These are phyloP conservation scores for Labroides dimidiatus DNA, from an alignment of 2,797 vertebrate species.

Conservation along the genomic window DNA sequence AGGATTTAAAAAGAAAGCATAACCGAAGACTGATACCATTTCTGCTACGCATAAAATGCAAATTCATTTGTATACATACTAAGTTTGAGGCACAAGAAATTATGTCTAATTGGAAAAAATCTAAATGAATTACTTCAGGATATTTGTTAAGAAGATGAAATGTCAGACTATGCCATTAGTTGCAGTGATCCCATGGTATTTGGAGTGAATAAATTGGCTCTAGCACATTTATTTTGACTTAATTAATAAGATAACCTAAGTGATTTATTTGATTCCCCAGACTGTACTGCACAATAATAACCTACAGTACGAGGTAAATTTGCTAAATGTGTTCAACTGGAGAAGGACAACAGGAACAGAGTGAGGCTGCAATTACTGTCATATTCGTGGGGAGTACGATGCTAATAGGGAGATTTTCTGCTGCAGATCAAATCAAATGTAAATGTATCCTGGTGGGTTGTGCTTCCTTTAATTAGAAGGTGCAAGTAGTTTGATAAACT, in stretches of 20 bases:
- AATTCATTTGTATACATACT: constrained; percentile 42
- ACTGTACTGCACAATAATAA: constrained; percentile 83
- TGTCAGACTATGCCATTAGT: constrained; percentile 81
- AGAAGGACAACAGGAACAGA: constrained; percentile 80
- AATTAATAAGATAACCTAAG: constrained; percentile 88
- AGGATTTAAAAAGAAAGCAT: constrained; percentile 26
- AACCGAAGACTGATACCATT: constrained; percentile 13
- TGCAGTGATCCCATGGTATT: constrained; percentile 81
- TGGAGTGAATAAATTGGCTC: constrained; percentile 83
- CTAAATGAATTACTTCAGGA: constrained; percentile 78
- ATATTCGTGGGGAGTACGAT: constrained; percentile 78
- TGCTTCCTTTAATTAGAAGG: constrained; percentile 84
- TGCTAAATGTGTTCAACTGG: constrained; percentile 78
- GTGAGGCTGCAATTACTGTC: constrained; percentile 85
- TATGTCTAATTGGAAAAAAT: constrained; percentile 78
- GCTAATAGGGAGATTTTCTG: constrained; percentile 83
- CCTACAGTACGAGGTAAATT: constrained; percentile 78
- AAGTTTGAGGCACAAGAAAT: constrained; percentile 54
- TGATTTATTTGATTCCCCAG: constrained; percentile 86
- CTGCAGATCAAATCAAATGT: constrained; percentile 84
- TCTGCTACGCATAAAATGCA: constrained; percentile 39
- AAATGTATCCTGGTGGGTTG: constrained; percentile 84
- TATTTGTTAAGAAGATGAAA: constrained; percentile 82
- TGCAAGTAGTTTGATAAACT: constrained; percentile 85
- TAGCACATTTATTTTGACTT: constrained; percentile 85